phyloP scores from a whole-genome alignment of 2,113 vertebrate species.

The Odontesthes bonariensis region DNA sequence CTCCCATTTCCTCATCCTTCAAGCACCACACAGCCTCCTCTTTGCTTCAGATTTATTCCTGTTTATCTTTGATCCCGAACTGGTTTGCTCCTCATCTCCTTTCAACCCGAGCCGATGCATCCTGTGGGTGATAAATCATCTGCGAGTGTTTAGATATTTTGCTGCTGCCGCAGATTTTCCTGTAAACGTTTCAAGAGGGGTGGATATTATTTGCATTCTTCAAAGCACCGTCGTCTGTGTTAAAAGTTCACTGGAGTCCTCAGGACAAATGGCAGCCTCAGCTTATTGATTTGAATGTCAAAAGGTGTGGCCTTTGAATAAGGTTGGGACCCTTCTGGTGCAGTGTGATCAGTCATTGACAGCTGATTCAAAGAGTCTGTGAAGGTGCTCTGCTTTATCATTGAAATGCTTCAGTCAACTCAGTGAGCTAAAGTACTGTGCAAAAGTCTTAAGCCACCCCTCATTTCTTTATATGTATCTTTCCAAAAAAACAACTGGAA shows the following conservation, averaged over 20 bases:
- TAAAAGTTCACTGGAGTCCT: constrained; percentile 77
- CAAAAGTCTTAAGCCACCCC: background rate
- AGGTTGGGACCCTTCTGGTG: constrained; percentile 52
- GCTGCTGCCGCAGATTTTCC: constrained; percentile 75
- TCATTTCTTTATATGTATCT: background rate
- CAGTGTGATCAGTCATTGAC: constrained; percentile 63
- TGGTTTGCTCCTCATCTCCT: constrained; percentile 73
- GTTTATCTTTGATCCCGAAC: constrained; percentile 82
- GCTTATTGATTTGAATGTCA: constrained; percentile 80
- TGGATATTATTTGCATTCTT: constrained; percentile 78
- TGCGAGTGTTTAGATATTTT: constrained; percentile 77
- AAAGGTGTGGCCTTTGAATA: constrained; percentile 72
- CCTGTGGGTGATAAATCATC: constrained; percentile 77
- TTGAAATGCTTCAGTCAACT: constrained; percentile 61
- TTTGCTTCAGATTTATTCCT: constrained; percentile 76
- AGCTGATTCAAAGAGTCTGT: constrained; percentile 48
- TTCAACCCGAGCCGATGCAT: constrained; percentile 70
- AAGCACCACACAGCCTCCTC: constrained; percentile 50
- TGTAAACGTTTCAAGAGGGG: constrained; percentile 75
- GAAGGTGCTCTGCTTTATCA: constrained; percentile 66
- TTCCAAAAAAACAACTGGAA: background rate
- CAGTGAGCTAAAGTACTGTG: background rate
- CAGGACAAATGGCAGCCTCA: constrained; percentile 50
- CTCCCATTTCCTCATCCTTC: constrained; percentile 74
- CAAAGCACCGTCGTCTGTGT: constrained; percentile 61